Base-by-base conservation (phyloP, 2,113 vertebrate species). In the Bubo bubo region DNA sequence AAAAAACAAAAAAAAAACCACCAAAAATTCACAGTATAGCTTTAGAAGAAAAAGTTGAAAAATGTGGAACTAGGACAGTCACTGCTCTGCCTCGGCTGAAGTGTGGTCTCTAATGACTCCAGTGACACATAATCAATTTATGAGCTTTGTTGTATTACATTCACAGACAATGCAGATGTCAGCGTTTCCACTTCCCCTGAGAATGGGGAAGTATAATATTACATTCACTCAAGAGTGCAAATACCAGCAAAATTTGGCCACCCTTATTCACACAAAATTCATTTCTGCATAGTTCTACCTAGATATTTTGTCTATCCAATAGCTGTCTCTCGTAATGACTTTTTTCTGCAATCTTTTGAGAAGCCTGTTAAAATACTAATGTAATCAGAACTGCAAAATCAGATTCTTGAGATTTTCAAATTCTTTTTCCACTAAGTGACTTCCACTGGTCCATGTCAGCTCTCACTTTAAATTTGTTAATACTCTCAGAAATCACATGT, bases 91-190 rank as follows among this genome's bases (percentile, higher is more conserved):
- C 39, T 86, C 7, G 4, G 50, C 58, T 90, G 58, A 75, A 82
- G 15, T 76, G 24, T 10, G 22, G 49, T 88, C 62, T 88, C 35
- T 79, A 90, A 87, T 58, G 74, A 90, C 85, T 91, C 27, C 66
- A 50, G 22, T 76, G 81, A 56, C 81, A 92, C 39, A 22, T 50
- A 90, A 96, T 94, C 87, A 88, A 72, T 90, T 94, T 94, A 41
- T 66, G 28, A 76, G 53, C 77, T 92, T 76, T 90, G 70, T 49
- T 93, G 73, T 70, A 43, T 30, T 76, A 49, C 17, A 45, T 52
- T 72, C 1, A 0, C 27, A 72, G 86, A 71, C 55, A 87, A 80
- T 41, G 79, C 55, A 77, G 39, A 64, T 85, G 49, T 82, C 80
- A 93, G 53, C 56, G 4, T 60, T 72, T 85, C 49, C 58, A n/a